Evolutionary conservation across 2,113 vertebrate species (phyloP), one percentile per base, ranked within the genome.

Genomic region (Cygnus atratus): DNA sequence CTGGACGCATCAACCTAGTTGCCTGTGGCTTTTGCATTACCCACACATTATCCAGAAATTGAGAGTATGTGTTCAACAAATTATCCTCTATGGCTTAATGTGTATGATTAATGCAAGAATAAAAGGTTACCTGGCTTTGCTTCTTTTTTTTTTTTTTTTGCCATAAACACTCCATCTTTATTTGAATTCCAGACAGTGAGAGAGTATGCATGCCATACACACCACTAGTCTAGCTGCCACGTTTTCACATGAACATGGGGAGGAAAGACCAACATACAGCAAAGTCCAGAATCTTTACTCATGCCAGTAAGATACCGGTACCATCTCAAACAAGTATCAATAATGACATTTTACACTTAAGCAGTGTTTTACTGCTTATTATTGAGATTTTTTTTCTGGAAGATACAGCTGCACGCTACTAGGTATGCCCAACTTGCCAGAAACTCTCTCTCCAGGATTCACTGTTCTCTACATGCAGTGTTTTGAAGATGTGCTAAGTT

Each of bases 181-280:
- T 48, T 87, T 55, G 37, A 80, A 58, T 67, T 86, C 41, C 44
- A 87, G 55, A 74, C 22, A 50, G 2, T 11, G 50, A 72, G 33
- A 81, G 77, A 70, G 48, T 71, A 31, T 70, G 4, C 24, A 9
- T 0, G 0, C 7, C 50, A 50, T 26, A 7, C 15, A 39, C 4
- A 5, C 14, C 57, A n/a, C 22, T 21, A 46, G 29, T 11, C 28
- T 41, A 50, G 28, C 18, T 67, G 44, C 25, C 31, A 26, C 33
- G 14, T 65, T 72, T 85, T 72, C 33, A 85, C 16, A 7, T 4
- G 41, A 21, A 5, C 22, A 15, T 21, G 11, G 0, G 0, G 26
- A 43, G 14, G 13, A 66, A 74, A 85, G 15, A 25, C 8, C 7
- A 41, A 25, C 9, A 29, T 55, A 48, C 6, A 73, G 10, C 21